A percentile compares a stretch with the other conserved stretches of the same genome.
Conservation (phyloP, 2,797 vertebrate genomes). For the Aselliscus stoliczkanus region DNA sequence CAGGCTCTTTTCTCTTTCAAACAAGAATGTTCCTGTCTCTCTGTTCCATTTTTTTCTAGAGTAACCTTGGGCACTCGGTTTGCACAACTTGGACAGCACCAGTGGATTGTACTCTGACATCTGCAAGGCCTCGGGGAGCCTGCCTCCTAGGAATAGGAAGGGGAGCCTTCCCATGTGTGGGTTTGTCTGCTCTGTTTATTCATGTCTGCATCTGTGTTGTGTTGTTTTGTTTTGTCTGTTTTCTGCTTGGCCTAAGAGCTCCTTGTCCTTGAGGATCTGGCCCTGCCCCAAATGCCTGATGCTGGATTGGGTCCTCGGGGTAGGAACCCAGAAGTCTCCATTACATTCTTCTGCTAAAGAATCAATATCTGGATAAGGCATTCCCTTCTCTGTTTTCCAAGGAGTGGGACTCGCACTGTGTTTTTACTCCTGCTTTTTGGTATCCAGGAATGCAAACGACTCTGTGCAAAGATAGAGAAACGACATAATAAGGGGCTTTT, state of each 20-base stretch:
- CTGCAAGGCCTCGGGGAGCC: slow-evolving; percentile 44
- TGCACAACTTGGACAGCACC: neutral
- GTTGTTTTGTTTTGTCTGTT: slow-evolving; percentile 46
- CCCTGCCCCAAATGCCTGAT: neutral
- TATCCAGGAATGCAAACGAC: neutral
- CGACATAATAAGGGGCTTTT: neutral
- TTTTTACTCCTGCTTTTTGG: neutral
- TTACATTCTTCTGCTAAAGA: neutral
- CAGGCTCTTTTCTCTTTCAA: neutral
- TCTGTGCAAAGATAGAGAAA: neutral
- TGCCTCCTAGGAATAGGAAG: neutral
- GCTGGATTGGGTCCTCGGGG: neutral
- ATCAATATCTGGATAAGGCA: neutral
- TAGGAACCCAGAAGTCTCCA: neutral
- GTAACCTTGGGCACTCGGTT: neutral
- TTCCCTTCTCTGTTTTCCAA: neutral
- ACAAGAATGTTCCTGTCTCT: neutral
- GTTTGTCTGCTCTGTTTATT: slow-evolving; percentile 53
- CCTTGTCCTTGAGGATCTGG: neutral
- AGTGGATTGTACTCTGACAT: slow-evolving; percentile 18
- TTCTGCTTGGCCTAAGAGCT: slow-evolving; percentile 31
- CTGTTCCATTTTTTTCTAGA: neutral
- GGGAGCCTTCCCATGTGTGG: slow-evolving; percentile 39
- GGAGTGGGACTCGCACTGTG: neutral
- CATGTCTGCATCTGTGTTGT: slow-evolving; percentile 40